Conservation (phyloP, 2,113 vertebrate species). For the Eurystomus gularis region DNA sequence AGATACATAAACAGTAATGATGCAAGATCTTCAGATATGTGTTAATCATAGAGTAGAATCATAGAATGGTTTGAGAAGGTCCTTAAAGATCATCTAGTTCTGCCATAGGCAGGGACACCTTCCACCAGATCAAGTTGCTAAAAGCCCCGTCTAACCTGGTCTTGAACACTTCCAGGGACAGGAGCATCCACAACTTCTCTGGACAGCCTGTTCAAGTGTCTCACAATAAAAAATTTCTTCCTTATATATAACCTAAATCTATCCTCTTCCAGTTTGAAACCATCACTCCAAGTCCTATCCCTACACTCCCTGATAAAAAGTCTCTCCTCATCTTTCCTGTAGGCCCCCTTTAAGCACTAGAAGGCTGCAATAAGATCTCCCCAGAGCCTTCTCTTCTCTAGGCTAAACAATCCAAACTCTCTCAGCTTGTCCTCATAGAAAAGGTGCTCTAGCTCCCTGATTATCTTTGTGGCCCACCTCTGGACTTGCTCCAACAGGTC, state of each 20-base stretch:
- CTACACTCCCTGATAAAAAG: background rate
- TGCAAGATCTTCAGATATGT: background rate
- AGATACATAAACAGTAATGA: background rate
- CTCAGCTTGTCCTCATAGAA: background rate
- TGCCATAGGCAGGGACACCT: no score
- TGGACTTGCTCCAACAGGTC: background rate
- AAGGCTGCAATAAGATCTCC: background rate
- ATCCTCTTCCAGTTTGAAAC: background rate
- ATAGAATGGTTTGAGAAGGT: background rate
- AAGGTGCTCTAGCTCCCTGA: background rate
- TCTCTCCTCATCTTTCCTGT: background rate
- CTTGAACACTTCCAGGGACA: background rate
- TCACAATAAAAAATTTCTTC: background rate
- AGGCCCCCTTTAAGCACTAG: background rate
- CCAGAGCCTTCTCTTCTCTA: background rate
- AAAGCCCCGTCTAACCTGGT: background rate
- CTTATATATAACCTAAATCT: background rate
- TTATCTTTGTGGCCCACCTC: background rate
- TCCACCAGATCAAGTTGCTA: no score
- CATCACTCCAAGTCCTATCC: background rate
- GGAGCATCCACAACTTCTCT: background rate
- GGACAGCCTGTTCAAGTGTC: background rate
- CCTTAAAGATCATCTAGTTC: background rate
- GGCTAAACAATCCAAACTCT: background rate
- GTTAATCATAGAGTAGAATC: background rate